These are phyloP conservation scores for Anarrhichthys ocellatus DNA, from an alignment of 2,113 vertebrate species.

Conservation along the genomic window DNA sequence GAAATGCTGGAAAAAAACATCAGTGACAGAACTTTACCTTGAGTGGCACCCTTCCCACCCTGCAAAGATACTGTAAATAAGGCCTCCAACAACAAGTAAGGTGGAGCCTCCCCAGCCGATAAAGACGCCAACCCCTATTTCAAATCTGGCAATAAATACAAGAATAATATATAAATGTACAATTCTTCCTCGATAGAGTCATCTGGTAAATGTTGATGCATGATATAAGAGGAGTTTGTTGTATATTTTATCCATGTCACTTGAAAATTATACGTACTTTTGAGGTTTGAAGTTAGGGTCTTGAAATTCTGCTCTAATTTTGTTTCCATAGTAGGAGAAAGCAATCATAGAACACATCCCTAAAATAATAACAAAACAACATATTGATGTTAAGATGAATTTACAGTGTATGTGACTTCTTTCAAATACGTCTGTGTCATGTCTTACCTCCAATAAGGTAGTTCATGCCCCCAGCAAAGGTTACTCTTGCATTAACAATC, in stretches of 20 bases:
- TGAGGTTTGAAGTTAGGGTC: constrained; percentile 88
- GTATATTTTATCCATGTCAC: neutral
- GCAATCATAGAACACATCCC: constrained; percentile 90
- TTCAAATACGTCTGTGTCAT: neutral
- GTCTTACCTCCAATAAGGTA: constrained; percentile 91
- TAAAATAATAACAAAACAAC: constrained; percentile 68
- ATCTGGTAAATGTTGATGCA: neutral
- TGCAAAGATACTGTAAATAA: constrained; percentile 88
- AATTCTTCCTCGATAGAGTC: neutral
- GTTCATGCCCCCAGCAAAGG: constrained; percentile 91
- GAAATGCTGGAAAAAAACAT: neutral
- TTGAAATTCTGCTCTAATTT: constrained; percentile 91
- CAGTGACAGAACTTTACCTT: constrained; percentile 57
- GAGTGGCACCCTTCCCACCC: constrained; percentile 76
- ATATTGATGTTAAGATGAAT: constrained; percentile 20
- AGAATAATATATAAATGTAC: neutral
- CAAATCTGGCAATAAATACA: constrained; percentile 86
- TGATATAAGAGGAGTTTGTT: neutral
- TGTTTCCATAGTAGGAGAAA: constrained; percentile 93
- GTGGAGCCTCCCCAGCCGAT: constrained; percentile 94
- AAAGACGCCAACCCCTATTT: constrained; percentile 93
- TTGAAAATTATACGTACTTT: constrained; percentile 86
- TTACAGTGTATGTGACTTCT: neutral
- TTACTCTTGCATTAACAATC: constrained; percentile 90
- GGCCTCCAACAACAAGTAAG: constrained; percentile 90